phyloP scores from a whole-genome alignment of 2,797 vertebrate species.

The Oreochromis mossambicus region DNA sequence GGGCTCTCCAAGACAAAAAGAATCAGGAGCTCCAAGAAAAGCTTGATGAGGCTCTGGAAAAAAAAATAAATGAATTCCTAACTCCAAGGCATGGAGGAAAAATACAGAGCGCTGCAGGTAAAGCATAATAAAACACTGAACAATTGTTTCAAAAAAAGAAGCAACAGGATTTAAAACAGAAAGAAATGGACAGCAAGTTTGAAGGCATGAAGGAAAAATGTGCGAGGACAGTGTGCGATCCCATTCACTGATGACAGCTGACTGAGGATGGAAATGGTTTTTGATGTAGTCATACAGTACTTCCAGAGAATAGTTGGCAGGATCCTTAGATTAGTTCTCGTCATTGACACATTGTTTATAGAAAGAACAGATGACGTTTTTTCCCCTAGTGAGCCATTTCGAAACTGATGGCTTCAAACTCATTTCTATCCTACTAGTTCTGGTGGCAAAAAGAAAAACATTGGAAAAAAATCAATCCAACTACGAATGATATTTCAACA shows the following conservation, averaged over 20 bases:
- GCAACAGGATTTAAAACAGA: neutral
- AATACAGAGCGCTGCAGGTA: too few species aligned
- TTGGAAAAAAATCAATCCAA: neutral
- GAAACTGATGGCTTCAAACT: neutral
- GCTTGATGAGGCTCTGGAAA: neutral
- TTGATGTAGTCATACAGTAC: neutral
- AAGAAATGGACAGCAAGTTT: neutral
- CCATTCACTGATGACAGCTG: neutral
- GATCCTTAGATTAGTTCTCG: neutral
- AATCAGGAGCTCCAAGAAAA: neutral
- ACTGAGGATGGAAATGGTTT: neutral
- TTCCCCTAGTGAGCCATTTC: neutral
- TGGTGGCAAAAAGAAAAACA: neutral
- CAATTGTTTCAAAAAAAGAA: too few species aligned
- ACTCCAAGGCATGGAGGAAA: too few species aligned
- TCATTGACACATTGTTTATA: neutral
- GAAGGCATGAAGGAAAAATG: neutral
- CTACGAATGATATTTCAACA: conserved; percentile 51
- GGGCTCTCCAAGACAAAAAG: neutral
- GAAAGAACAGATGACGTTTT: neutral
- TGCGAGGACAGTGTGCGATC: neutral
- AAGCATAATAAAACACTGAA: too few species aligned
- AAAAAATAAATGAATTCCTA: neutral
- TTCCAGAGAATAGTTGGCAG: neutral
- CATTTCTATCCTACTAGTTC: neutral